Base-by-base conservation (phyloP, 2,888 invertebrate genomes). In the Scrobipalpa costella region DNA sequence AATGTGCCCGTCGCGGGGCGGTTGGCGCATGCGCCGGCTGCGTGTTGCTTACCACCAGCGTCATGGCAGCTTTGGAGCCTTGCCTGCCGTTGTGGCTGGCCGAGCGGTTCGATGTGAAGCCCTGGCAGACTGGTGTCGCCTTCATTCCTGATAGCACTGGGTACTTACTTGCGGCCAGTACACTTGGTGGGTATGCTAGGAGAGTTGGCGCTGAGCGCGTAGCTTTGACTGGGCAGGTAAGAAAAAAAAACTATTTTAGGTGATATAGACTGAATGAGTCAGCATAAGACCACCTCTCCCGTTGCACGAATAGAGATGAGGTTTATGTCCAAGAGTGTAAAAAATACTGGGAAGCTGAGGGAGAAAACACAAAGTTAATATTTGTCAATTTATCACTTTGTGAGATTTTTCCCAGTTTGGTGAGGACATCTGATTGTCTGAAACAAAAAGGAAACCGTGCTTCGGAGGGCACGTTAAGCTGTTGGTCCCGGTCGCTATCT, bases 1-100 rank as follows among this genome's bases (percentile, higher is more conserved):
- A 33, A n/a, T 33, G 33, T n/a, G 52, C 52, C 6, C 71, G 76
- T 65, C 75, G 78, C 38, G 73, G 77, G 15, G 74, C 78, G 27
- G 73, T 78, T 9, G 76, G 72, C 19, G 82, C 84, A 52, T 84
- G 85, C 73, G 88, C 86, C 7, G 88, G 87, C 67, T 83, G 86
- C 64, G 84, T 89, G 71, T 76, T 87, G 69, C 77, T 85, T 66
- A 85, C 87, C 67, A 88, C 90, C n/a, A 67, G 81, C 73, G 88
- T 86, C 21, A 84, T 89, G 87, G 89, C 89, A 2, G 83, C 90
- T 66, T 79, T 89, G n/a, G 90, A 89, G 80, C 88, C 90, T 11
- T 83, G 84, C 67, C 79, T 90, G 75, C 90, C 89, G 66, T 78
- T 85, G 44, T 90, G 86, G 86, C 74, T 87, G 68, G 75, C 76